Base-by-base conservation (phyloP, 1,140 invertebrate genomes). In the Drosophila kanapiae region DNA sequence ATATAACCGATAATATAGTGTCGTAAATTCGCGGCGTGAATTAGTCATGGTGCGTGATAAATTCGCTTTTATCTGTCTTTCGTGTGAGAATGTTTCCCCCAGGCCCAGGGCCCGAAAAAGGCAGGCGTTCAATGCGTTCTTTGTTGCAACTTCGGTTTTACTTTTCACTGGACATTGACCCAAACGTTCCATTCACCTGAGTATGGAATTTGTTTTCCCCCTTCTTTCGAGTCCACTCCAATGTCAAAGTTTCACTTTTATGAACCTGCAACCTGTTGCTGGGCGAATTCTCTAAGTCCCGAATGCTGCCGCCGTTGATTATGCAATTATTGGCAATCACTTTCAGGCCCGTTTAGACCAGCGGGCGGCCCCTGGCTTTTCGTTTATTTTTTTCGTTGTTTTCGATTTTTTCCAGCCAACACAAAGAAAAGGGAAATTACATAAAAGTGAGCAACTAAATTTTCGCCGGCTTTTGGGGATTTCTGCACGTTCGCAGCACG, bases 401-500 rank as follows among this genome's bases (percentile, higher is more conserved):
- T 35, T 75, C 54, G 61, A 53, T 53, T 69, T 60, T 63, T 49
- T 31, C 48, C 64, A 49, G 59, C 45, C 60, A 57, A 69, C 35
- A 51, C 78, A 78, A 90, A 85, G 85, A 85, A 90, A 90, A 90
- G 86, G 85, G 85, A 90, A 90, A 90, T 90, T 90, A 90, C 85
- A 90, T 90, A 90, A 90, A 90, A 90, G 85, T 90, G 75, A 90
- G 85, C 86, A 90, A 90, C 85, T 90, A 90, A 88, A 90, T 90
- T 90, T 80, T 90, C 72, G 75, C 77, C 76, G 67, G 67, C 60
- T 54, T 40, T 27, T 5, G 53, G 65, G 45, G 60, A 82, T 88
- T 90, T 84, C 75, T 90, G 84, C 85, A 84, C 84, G 84, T 90
- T 88, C 75, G 70, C 75, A 68, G 83, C 75, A 85, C 78, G 75